Percentiles rank a stretch among this genome's conserved stretches.
These are phyloP conservation scores for Euphydryas editha DNA, from an alignment of 2,888 invertebrate genomes.

Conservation along the genomic window DNA sequence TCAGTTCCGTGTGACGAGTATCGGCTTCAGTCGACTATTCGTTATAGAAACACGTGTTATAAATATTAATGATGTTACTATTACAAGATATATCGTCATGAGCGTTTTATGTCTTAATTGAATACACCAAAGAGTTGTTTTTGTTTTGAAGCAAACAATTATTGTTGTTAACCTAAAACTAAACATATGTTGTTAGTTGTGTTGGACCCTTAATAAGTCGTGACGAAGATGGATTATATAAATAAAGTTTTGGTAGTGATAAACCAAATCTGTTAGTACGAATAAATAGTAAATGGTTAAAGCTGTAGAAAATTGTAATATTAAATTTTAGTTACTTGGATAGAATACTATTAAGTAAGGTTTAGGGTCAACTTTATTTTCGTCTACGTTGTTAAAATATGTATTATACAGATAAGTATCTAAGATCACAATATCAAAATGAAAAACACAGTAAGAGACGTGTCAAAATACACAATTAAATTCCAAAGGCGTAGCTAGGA, in stretches of 20 bases:
- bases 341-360: no score
- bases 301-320: no score
- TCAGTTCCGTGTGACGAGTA: constrained; percentile 49
- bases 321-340: no score
- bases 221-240: constrained; percentile 42
- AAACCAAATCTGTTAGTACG: constrained; percentile 47
- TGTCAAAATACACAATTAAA: no score
- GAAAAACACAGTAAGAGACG: no score
- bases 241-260: constrained; percentile 13
- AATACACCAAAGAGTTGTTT: constrained; percentile 1
- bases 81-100: constrained; percentile 7
- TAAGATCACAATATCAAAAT: no score
- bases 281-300: no score
- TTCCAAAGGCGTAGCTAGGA: no score
- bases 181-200: constrained; percentile 35
- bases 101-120: neutral
- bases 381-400: no score
- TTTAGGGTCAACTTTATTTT: no score
- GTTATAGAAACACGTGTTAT: constrained; percentile 26
- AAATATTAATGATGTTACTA: constrained; percentile 27
- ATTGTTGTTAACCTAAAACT: constrained; percentile 22
- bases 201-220: constrained; percentile 68
- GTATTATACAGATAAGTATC: no score
- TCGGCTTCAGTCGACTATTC: constrained; percentile 19
- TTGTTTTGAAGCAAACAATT: constrained; percentile 7